Conservation (phyloP, 2,888 invertebrate genomes). For the Mantis religiosa region DNA sequence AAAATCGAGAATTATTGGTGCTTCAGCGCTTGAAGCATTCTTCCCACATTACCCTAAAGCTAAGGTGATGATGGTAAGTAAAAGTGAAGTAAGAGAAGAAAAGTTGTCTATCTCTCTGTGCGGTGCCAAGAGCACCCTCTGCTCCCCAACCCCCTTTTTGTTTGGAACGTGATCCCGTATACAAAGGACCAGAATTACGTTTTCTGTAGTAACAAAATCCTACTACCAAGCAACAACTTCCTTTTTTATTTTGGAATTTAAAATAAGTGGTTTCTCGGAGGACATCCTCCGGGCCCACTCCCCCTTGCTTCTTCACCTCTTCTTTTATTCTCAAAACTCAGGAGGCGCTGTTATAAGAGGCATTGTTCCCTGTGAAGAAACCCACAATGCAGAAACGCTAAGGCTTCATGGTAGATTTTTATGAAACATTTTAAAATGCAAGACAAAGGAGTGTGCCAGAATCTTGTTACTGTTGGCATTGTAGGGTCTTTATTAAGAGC, state of each 20-base stretch:
- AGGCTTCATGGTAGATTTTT: neutral
- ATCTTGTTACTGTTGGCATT: no score
- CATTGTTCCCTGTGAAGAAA: neutral
- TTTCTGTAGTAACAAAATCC: neutral
- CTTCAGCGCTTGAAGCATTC: neutral
- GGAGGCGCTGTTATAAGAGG: neutral
- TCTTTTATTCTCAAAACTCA: neutral
- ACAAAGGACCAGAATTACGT: neutral
- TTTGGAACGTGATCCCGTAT: neutral
- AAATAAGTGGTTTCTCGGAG: neutral
- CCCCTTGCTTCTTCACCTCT: neutral
- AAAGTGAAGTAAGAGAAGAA: no score
- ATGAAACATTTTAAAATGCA: neutral
- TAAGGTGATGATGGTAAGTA: neutral
- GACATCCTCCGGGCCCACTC: neutral
- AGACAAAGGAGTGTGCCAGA: no score
- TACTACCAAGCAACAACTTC: neutral
- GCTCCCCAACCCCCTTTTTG: neutral
- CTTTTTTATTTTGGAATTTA: neutral
- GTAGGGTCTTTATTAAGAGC: no score
- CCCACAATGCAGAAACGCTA: neutral
- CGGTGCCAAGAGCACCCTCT: neutral
- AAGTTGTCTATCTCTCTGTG: neutral
- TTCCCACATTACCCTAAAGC: neutral
- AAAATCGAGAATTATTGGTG: no score